Base-by-base conservation (phyloP, 2,797 vertebrate genomes). In the Sylvilagus floridanus region DNA sequence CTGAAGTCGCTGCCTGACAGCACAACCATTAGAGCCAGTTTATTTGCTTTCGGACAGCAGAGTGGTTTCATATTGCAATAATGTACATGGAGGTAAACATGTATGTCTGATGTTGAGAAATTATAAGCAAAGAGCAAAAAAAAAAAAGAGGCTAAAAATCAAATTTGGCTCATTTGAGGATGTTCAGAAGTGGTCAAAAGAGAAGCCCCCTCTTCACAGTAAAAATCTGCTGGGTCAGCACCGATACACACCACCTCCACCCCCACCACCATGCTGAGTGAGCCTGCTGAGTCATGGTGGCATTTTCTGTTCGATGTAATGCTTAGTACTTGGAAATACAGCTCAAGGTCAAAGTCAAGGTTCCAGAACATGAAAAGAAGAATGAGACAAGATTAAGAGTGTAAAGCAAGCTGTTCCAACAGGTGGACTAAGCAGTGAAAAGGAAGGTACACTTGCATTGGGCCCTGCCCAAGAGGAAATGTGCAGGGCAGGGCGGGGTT, bases 1-100 rank as follows among this genome's bases (percentile, higher is more conserved):
- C 94, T 97, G 98, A 98, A 97, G 1, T 96, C 98, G 98, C 98
- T 96, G 78, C 91, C 95, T 87, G 83, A 96, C 93, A 92, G 95
- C 66, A 90, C 91, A 19, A 92, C 97, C 97, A 97, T 97, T 97
- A 97, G 96, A 98, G 96, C 90, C 87, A 7, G 13, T 98, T 98
- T 98, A 97, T 98, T 98, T 98, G 97, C 97, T 98, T 98, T 98
- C 97, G 94, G 95, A 96, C 96, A 97, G 97, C 91, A 92, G 97
- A 98, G 97, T 94, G 97, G 98, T 96, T 97, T 98, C 97, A 95
- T 92, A 97, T 97, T 97, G 91, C 97, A 96, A 96, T 96, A 96
- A 98, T 97, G 98, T 93, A 97, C 65, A 92, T 24, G 90, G 96
- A 98, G 88, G 97, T 96, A 98, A 98, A 98, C 97, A 96, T 96